phyloP scores from a whole-genome alignment of 2,888 invertebrate genomes.

The Aethes cnicana region DNA sequence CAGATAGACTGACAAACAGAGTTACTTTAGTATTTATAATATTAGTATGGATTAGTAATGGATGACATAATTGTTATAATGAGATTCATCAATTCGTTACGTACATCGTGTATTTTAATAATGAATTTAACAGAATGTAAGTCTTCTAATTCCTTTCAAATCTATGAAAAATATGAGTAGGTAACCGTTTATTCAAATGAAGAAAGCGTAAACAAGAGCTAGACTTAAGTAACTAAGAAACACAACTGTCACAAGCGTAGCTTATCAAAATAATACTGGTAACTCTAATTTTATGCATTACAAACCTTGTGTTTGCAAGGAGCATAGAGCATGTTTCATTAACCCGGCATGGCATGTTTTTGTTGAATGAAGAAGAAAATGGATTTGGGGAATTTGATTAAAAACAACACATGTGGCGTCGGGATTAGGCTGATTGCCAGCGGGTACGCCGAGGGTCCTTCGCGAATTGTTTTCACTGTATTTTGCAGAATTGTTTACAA shows the following conservation, averaged over 20 bases:
- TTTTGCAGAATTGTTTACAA: no score
- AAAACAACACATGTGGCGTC: conserved; percentile 23
- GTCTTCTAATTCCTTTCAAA: no score
- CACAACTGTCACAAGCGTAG: conserved; percentile 8
- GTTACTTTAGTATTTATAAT: no score
- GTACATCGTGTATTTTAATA: no score
- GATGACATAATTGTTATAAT: no score
- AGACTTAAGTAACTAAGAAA: conserved; percentile 15
- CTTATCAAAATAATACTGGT: conserved; percentile 9
- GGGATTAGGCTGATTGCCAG: conserved; percentile 27
- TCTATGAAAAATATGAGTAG: no score
- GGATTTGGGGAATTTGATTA: conserved; percentile 28
- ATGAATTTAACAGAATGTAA: no score
- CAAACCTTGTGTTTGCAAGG: not conserved
- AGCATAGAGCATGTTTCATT: not conserved
- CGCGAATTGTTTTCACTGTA: no score
- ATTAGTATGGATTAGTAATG: no score
- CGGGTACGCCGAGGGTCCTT: not conserved
- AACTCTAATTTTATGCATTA: conserved; percentile 20
- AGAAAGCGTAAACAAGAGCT: conserved; percentile 1
- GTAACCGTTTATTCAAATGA: no score
- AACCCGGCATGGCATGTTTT: conserved; percentile 11
- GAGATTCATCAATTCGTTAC: no score
- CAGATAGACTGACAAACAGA: no score
- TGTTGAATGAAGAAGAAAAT: conserved; percentile 15